phyloP scores from a whole-genome alignment of 2,888 invertebrate genomes.

The Orchestes rusci region DNA sequence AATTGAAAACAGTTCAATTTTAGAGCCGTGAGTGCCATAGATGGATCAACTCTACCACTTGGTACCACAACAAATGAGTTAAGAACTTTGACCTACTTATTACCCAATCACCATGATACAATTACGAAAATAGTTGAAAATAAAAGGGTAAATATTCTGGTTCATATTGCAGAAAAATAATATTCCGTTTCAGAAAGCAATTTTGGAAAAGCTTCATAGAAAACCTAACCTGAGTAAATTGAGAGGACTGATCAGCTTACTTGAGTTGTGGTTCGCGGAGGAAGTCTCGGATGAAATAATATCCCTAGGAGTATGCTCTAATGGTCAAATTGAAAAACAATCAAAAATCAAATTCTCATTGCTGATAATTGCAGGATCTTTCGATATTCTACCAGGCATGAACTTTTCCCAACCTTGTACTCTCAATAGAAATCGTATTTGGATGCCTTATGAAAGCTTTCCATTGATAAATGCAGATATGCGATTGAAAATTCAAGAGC shows the following conservation, averaged over 20 bases:
- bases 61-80: slow-evolving; percentile 49
- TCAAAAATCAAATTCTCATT: too few species aligned
- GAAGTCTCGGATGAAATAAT: slow-evolving; percentile 42
- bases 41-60: slow-evolving; percentile 47
- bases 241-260: slow-evolving; percentile 45
- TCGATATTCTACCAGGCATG: slow-evolving; percentile 48
- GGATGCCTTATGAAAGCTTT: slow-evolving; percentile 42
- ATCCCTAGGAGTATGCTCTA: slow-evolving; percentile 49
- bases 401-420: slow-evolving; percentile 53
- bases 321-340: too few species aligned
- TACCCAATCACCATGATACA: slow-evolving; percentile 38
- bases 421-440: slow-evolving; percentile 42
- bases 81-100: slow-evolving; percentile 46
- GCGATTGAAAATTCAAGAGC: too few species aligned
- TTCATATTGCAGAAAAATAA: too few species aligned
- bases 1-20: too few species aligned
- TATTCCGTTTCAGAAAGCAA: slow-evolving; percentile 7
- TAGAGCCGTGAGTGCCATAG: slow-evolving; percentile 45
- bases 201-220: slow-evolving; percentile 10
- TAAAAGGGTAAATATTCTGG: slow-evolving; percentile 33
- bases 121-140: slow-evolving; percentile 37
- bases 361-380: slow-evolving; percentile 43
- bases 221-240: slow-evolving; percentile 36
- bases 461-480: slow-evolving; percentile 29
- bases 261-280: slow-evolving; percentile 47